A percentile compares a stretch with the other conserved stretches of the same genome.
Evolutionary conservation across 2,888 invertebrate genomes (phyloP).

Genomic region (Nebria brevicollis): DNA sequence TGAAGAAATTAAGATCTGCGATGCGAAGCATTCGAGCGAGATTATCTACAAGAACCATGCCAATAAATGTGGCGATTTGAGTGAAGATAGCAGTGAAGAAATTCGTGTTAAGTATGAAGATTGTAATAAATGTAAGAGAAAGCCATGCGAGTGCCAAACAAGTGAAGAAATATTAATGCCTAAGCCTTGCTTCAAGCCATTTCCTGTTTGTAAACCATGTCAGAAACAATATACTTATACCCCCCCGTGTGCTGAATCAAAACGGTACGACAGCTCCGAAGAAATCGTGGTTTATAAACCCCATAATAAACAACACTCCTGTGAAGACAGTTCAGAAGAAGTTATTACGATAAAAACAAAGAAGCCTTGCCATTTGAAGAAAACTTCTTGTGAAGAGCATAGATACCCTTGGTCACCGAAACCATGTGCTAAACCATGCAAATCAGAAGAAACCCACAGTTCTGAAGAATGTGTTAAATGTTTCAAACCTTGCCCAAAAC

Average conservation of each 20-base stretch:
- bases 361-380: background rate
- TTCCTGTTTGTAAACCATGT: constrained; percentile 15
- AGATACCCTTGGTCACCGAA: background rate
- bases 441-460: constrained; percentile 5
- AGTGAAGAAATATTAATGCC: constrained; percentile 29
- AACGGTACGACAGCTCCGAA: background rate
- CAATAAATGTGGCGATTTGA: constrained; percentile 14
- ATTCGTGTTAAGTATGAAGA: constrained; percentile 18
- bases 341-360: background rate
- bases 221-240: background rate
- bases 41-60: constrained; percentile 26
- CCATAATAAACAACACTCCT: background rate
- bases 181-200: background rate
- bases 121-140: background rate
- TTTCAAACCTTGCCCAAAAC: too few species aligned
- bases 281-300: constrained; percentile 4
- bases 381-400: background rate
- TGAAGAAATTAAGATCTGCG: constrained; percentile 37
- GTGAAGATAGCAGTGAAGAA: constrained; percentile 41
- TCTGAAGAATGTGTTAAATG: constrained; percentile 6
- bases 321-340: constrained; percentile 24
- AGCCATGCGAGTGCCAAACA: constrained; percentile 21
- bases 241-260: background rate
- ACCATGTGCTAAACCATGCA: constrained; percentile 10
- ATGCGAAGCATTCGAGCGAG: constrained; percentile 21